phyloP scores from a whole-genome alignment of 1,140 invertebrate species.

The Archegozetes longisetosus region DNA sequence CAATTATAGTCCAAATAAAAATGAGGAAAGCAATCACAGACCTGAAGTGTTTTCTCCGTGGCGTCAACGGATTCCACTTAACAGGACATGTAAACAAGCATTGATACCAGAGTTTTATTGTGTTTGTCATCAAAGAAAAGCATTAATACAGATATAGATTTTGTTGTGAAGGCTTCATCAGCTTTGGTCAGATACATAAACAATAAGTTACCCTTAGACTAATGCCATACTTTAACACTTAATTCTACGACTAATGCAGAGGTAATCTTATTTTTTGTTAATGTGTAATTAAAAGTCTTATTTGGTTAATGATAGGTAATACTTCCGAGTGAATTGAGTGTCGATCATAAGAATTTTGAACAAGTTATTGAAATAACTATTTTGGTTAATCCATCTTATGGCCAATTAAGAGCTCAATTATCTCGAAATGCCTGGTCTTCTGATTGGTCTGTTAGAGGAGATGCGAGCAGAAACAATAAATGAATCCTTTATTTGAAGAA shows the following conservation, averaged over 20 bases:
- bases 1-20: not conserved
- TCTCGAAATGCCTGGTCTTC: not conserved
- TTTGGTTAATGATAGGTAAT: constrained; percentile 3
- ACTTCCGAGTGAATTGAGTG: constrained; percentile 1
- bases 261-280: too few species aligned
- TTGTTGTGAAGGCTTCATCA: not conserved
- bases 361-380: constrained; percentile 8
- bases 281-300: not conserved
- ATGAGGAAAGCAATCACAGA: not conserved
- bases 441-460: constrained; percentile 1
- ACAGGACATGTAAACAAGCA: constrained; percentile 12
- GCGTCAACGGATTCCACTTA: constrained; percentile 11
- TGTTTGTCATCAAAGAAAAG: constrained; percentile 1
- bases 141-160: not conserved
- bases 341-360: not conserved
- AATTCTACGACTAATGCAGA: not conserved
- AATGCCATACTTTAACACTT: not conserved
- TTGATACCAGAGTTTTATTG: constrained; percentile 11
- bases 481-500: too few species aligned
- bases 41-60: constrained; percentile 1
- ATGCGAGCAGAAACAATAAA: constrained; percentile 4
- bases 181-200: not conserved
- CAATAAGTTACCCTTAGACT: too few species aligned
- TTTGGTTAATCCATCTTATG: not conserved
- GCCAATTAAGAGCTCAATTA: not conserved